Evolutionary conservation across 2,113 vertebrate species (phyloP).

Genomic region (Siniperca chuatsi): DNA sequence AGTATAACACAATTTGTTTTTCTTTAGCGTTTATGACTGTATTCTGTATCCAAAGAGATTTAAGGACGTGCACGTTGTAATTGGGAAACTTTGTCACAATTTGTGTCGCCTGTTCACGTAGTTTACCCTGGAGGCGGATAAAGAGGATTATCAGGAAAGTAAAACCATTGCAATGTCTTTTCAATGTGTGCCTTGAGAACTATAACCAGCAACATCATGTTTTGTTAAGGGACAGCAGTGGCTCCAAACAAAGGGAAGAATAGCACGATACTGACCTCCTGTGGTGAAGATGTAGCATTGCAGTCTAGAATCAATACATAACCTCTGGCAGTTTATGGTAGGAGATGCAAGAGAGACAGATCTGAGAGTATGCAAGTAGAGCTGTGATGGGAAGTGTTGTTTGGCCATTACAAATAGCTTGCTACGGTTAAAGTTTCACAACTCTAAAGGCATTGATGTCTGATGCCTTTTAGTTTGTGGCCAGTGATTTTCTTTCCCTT

Average conservation of each 20-base stretch:
- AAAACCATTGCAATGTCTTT: background rate
- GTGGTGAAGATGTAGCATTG: constrained; percentile 36
- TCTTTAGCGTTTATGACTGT: background rate
- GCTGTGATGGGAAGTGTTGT: background rate
- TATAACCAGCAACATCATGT: background rate
- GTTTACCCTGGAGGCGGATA: background rate
- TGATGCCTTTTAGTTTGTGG: background rate
- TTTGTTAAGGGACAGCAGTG: background rate
- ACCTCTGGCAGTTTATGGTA: background rate
- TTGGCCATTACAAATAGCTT: background rate
- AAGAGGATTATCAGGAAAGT: background rate
- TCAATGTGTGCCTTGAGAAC: background rate
- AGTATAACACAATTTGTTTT: too few species aligned
- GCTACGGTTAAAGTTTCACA: background rate
- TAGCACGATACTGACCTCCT: constrained; percentile 48
- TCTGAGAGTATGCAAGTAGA: background rate
- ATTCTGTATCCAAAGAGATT: background rate
- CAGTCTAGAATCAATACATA: background rate
- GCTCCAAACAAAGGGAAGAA: background rate
- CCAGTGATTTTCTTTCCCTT: background rate
- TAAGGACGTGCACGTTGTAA: background rate
- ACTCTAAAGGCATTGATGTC: background rate
- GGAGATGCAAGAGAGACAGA: background rate
- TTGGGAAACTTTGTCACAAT: background rate
- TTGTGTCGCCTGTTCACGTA: background rate